Base-by-base conservation (phyloP, 1,140 invertebrate species). In the Lanistes nyassanus region DNA sequence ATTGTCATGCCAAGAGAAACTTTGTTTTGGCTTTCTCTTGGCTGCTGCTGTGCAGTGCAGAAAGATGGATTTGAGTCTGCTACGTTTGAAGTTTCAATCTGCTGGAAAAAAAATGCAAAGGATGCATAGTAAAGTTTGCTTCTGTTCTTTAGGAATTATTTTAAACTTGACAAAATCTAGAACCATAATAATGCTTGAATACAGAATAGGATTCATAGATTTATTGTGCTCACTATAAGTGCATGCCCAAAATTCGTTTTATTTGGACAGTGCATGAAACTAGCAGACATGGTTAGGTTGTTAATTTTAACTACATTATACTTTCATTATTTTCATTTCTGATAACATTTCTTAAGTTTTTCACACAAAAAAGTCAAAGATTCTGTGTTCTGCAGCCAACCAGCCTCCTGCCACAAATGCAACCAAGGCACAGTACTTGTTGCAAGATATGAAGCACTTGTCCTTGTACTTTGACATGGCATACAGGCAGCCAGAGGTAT, bases 381-480 rank as follows among this genome's bases (percentile, higher is more conserved):
- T 66, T 60, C 60, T 73, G 75, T 74, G 23, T 47, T 71, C 66
- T 78, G 79, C 0, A 88, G 87, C 82, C 66, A 90, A 90, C 77
- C 84, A 77, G 71, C 87, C 88, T 29, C 89, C 89, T 23, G 87
- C 82, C 47, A 77, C 85, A 55, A 81, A 87, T 34, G 82, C 85
- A 31, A 81, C 66, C 55, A 90, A 90, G 78, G 86, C 67, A n/a
- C 56, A 72, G 0, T 90, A 91, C 76, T 87, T 90, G 86, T 31
- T 79, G 11, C 77, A 83, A 67, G 90, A 91, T 76, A 74, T 90
- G 51, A 51, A 73, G 34, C 79, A 86, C 68, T 74, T 87, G 23
- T 72, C 76, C 21, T 74, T 84, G 42, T 90, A 89, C 76, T 89
- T 85, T 74, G 65, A 86, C 62, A 76, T 91, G 31, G 89, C 89